Conservation (phyloP, 2,797 vertebrate species). For the Anableps anableps region DNA sequence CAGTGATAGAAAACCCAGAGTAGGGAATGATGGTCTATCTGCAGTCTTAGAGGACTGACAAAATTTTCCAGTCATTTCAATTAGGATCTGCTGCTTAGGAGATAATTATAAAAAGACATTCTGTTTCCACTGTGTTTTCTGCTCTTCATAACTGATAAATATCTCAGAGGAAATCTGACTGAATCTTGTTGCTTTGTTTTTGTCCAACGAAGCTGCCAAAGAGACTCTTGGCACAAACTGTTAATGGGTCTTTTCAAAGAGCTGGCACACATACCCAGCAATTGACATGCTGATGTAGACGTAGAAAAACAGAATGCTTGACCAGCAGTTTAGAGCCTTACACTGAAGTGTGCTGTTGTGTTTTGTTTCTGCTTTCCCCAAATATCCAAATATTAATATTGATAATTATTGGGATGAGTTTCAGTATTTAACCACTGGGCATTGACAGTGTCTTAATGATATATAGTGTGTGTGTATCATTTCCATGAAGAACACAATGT, state of each 20-base stretch:
- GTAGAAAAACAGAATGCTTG: conserved; percentile 39
- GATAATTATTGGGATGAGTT: conserved; percentile 2
- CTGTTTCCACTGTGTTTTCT: conserved; percentile 21
- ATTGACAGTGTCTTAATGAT: background rate
- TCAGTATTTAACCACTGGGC: background rate
- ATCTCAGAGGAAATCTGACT: conserved; percentile 56
- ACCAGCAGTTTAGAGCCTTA: conserved; percentile 38
- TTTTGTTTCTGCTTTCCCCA: background rate
- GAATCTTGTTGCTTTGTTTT: conserved; percentile 63
- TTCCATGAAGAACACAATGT: background rate
- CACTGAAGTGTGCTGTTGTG: conserved; percentile 7
- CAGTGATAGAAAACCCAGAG: conserved; percentile 10
- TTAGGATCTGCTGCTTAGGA: conserved; percentile 11
- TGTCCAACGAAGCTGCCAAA: conserved; percentile 66
- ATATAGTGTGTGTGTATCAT: background rate
- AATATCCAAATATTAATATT: background rate
- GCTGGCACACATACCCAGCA: conserved; percentile 62
- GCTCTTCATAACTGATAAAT: conserved; percentile 57
- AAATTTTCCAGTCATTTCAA: conserved; percentile 39
- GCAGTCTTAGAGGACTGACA: conserved; percentile 1
- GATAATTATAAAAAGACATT: conserved; percentile 42
- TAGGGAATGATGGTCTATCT: background rate
- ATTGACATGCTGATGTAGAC: conserved; percentile 66
- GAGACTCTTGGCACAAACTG: conserved; percentile 71
- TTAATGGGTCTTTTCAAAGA: conserved; percentile 69